Evolutionary conservation across 30 jellyfish, hydroid and myxozoan genomes (phyloP), one percentile per base, ranked within the genome.

Genomic region (Sanderia malayensis): DNA sequence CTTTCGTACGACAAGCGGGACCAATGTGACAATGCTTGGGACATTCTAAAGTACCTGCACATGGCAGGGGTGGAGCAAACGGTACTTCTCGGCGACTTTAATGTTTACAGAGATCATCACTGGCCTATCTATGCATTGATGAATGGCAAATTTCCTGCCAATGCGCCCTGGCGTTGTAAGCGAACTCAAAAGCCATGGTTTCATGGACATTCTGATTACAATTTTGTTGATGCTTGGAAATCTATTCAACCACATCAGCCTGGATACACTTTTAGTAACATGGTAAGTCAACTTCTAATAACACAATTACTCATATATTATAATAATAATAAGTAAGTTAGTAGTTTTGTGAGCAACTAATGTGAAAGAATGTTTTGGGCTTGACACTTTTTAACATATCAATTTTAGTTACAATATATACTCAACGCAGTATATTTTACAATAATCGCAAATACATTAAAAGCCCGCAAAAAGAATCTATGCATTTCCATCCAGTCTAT

Each of bases 11-110:
- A 87, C 57, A 81, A 37, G 25, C 24, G 57, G 4, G 59, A 24
- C 34, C 96, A 87, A 81, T 87, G 96, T 53, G 20, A 58, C 11
- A 87, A 87, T 81, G 86, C 84, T 18, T 71, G 83, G 80, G 95
- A 87, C 41, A 74, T 81, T 1, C 46, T 87, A 70, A 41, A 30
- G 66, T 87, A 87, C 44, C 31, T 87, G 28, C 83, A 81, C 28
- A n/a, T 79, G 1, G 82, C 86, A 26, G 86, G 94, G 11, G 80
- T 83, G 0, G 96, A 87, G 29, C 76, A 44, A 18, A 72, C 74
- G 76, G 61, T 87, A 26, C 44, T 87, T 22, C 71, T 87, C 28
- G 96, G 95, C 8, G 96, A 87, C 44, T 81, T 87, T 53, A 80
- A 87, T 58, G 80, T 45, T 9, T 87, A 80, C 41, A 79, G 72